Evolutionary conservation across 2,888 invertebrate species (phyloP), one percentile per base, ranked within the genome.

Genomic region (Galeopsomyia nigrocyanea): DNA sequence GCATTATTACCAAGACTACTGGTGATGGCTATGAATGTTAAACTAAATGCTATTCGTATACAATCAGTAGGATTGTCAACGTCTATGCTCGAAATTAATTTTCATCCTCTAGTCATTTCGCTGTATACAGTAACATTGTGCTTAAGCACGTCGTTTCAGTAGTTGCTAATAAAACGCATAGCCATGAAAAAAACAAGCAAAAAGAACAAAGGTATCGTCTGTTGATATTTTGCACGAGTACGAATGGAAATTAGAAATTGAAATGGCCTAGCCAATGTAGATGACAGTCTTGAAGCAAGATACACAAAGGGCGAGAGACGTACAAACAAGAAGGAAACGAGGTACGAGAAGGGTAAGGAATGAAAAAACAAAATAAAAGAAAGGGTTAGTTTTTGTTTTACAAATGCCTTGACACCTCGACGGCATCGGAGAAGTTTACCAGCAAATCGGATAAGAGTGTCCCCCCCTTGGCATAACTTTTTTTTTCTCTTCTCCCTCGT

Each of bases 1-100:
- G 39, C 10, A 39, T 39, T 39, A 39, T 39, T 7, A 3, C 10
- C 13, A 13, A 39, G 10, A 26, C 26, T 49, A 31, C 17, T 19
- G 78, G 80, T 77, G 77, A 76, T 73, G 78, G 78, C 80, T 81
- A 84, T 84, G 83, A 84, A 85, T 83, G 84, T 85, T 83, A 84
- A 84, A 82, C 81, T 80, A 31, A 49, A 16, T 79, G 79, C 78
- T 78, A 68, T 79, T 77, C 75, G 78, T 68, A 74, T 73, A 73
- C 77, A 79, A 79, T 77, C 78, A 78, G 78, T 76, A 78, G 76
- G 77, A 79, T 78, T 26, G 77, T 26, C 26, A 26, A 26, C 26
- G 26, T 71, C 75, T 71, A 74, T 78, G 79, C 77, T 76, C 78
- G 76, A 80, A 80, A 80, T 80, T 79, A 80, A 80, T 80, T 81